Percentiles rank a stretch among this genome's conserved stretches.
Evolutionary conservation across 92 coral and sea anemone genomes (phyloP).

Genomic region (Epizoanthus illoricatus): DNA sequence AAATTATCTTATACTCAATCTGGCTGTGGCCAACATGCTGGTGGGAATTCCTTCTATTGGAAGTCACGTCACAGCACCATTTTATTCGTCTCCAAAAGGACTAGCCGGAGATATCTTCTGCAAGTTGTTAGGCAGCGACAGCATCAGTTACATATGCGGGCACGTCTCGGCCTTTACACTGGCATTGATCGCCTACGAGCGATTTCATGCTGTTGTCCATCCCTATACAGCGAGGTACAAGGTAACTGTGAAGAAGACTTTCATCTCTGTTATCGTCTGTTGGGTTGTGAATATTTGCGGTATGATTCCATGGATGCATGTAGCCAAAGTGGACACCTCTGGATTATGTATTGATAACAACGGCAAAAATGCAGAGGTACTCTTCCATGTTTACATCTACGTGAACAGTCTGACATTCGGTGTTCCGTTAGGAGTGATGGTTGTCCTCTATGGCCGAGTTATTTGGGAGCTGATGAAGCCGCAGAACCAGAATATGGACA

Average conservation of each 20-base stretch:
- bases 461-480: conserved; percentile 11
- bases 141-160: conserved; percentile 5
- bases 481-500: not conserved
- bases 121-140: not conserved
- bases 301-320: not conserved
- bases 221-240: conserved; percentile 10
- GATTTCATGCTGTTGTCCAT: conserved; percentile 18
- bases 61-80: not conserved
- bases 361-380: not conserved
- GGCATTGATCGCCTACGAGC: conserved; percentile 7
- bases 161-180: not conserved
- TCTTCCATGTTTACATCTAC: not conserved
- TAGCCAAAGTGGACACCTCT: not conserved
- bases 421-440: conserved; percentile 1
- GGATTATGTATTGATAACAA: not conserved
- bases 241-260: conserved; percentile 12
- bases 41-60: not conserved
- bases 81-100: not conserved
- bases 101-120: not conserved
- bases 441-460: not conserved
- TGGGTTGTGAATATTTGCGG: not conserved
- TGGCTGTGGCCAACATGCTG: not conserved
- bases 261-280: not conserved
- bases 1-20: not conserved
- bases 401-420: not conserved